Evolutionary conservation across 2,888 invertebrate genomes (phyloP), one percentile per base, ranked within the genome.

Genomic region (Melanostoma scalare): DNA sequence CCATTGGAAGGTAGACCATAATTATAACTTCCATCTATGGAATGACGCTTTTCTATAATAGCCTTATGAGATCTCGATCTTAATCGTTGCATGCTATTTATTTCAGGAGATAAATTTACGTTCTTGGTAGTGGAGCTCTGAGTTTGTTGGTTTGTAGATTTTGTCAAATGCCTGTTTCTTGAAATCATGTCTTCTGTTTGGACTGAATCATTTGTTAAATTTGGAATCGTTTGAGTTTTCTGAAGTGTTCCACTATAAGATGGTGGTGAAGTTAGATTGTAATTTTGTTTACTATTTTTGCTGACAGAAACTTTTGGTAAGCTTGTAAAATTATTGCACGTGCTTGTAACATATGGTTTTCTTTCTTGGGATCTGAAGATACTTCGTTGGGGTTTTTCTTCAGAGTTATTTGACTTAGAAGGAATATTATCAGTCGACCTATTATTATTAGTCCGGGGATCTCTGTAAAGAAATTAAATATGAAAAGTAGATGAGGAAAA

Each of bases 301-400:
- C 40, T 69, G 10, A 65, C 60, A 30, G 30, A 10, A 3, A 71
- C 53, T 68, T 86, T 85, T 46, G 69, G 55, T 5, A 69, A 93
- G 93, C n/a, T 94, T 93, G 94, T 73, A 6, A 35, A 33, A 20
- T 61, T 73, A 9, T 53, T 76, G 2, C 6, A 36, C 3, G 30
- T 53, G 38, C 48, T 46, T 3, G 60, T 20, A 10, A 72, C n/a
- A 48, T 38, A 33, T 0, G 72, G 46, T 44, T 77, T 77, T 42
- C 77, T 44, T 31, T 77, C 77, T 46, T 77, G 73, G 10, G 73
- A 68, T 73, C 56, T 63, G 10, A 56, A 53, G 46, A 58, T n/a
- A 36, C 38, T 69, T 52, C 77, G 50, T 5, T 73, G 72, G 1
- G 38, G 1, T 10, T 68, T 82, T 36, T 77, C 77, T 3, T 73